These are phyloP conservation scores for Lycopodina hypogea DNA, from an alignment of 37 sponge, comb jelly and placozoan species.

Conservation along the genomic window DNA sequence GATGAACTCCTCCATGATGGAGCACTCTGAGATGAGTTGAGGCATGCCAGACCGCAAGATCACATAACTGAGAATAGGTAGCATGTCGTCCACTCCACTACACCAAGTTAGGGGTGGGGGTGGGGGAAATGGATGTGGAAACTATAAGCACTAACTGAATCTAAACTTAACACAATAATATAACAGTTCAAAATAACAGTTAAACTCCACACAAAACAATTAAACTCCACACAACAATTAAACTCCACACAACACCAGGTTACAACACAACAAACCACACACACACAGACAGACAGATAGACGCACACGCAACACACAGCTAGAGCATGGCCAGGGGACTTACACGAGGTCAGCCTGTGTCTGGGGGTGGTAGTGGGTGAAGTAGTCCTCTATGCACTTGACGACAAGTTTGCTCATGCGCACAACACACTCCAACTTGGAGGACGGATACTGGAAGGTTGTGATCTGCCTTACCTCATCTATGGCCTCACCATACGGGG, in stretches of 20 bases:
- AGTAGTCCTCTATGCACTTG: slow-evolving; percentile 66
- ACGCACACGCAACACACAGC: too few relatives aligned
- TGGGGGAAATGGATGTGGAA: background rate
- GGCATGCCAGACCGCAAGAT: slow-evolving; percentile 68
- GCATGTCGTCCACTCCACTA: slow-evolving; percentile 90
- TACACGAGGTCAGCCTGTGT: background rate
- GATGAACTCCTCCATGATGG: slow-evolving; percentile 83
- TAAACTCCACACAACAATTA: background rate
- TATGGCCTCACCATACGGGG: slow-evolving; percentile 55
- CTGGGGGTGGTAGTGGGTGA: background rate
- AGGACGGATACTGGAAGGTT: slow-evolving; percentile 36
- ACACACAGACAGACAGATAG: too few relatives aligned
- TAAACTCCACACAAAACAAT: background rate
- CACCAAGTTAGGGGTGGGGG: background rate
- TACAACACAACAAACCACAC: too few relatives aligned
- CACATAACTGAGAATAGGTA: slow-evolving; percentile 83
- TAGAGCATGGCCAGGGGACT: too few relatives aligned
- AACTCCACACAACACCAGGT: background rate
- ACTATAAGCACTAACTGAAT: background rate
- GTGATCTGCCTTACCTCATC: slow-evolving; percentile 39
- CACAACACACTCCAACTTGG: slow-evolving; percentile 64
- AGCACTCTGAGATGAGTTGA: slow-evolving; percentile 76
- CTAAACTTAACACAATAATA: background rate
- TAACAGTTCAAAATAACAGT: background rate
- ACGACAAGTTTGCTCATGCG: slow-evolving; percentile 41